A percentile compares a stretch with the other conserved stretches of the same genome.
Evolutionary conservation across 1,140 invertebrate genomes (phyloP).

Genomic region (Leptopilina boulardi): DNA sequence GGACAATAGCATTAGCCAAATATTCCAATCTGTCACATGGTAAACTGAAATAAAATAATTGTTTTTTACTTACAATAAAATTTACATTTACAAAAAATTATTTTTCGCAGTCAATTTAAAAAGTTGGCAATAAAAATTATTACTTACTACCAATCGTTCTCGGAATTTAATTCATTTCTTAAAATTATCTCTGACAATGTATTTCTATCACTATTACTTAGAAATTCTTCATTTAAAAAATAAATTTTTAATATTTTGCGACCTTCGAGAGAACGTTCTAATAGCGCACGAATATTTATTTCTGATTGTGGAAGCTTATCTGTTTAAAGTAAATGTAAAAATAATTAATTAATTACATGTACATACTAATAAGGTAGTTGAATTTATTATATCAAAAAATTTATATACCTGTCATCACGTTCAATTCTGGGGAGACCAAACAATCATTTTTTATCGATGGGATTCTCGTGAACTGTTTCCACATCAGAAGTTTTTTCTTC

Average conservation of each 20-base stretch:
- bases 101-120: background rate
- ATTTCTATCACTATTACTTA: background rate
- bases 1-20: background rate
- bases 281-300: background rate
- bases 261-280: background rate
- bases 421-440: no score
- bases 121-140: background rate
- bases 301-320: background rate
- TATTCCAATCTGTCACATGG: background rate
- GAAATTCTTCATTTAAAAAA: background rate
- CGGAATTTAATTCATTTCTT: background rate
- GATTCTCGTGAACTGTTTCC: no score
- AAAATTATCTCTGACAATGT: background rate
- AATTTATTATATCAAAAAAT: no score
- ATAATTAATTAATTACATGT: background rate
- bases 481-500: no score
- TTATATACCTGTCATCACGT: no score
- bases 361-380: no score
- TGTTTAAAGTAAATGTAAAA: no score
- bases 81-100: background rate
- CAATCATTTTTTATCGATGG: no score
- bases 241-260: background rate
- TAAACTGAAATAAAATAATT: background rate
- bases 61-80: no score
- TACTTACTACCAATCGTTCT: background rate